Evolutionary conservation across 2,113 vertebrate genomes (phyloP).

Genomic region (Sorex araneus): DNA sequence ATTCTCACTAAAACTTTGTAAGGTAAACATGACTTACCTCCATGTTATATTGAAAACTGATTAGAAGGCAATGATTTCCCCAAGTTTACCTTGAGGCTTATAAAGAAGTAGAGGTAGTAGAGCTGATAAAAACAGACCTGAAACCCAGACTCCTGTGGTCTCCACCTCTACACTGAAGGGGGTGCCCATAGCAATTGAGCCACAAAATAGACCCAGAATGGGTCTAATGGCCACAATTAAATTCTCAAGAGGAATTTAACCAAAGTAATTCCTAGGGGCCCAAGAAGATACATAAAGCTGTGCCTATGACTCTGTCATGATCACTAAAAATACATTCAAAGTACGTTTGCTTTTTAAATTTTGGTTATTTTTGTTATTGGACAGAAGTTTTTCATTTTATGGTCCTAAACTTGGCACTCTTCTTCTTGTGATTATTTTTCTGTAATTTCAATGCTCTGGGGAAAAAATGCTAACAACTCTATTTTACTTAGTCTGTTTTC

Average conservation of each 20-base stretch:
- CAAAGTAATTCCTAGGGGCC: not conserved
- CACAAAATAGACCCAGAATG: not conserved
- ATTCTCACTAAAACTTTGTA: not conserved
- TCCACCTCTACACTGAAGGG: not conserved
- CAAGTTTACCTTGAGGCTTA: not conserved
- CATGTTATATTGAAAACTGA: constrained; percentile 13
- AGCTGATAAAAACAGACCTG: not conserved
- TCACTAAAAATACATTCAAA: constrained; percentile 45
- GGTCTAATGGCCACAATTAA: not conserved
- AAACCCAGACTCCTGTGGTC: not conserved
- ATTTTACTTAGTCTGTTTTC: constrained; percentile 61
- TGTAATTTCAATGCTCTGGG: constrained; percentile 45
- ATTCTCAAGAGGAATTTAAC: not conserved
- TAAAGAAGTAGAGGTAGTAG: not conserved
- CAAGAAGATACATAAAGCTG: not conserved
- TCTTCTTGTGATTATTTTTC: constrained; percentile 57
- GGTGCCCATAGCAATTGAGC: not conserved
- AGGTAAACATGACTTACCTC: not conserved
- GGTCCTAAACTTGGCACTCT: constrained; percentile 37
- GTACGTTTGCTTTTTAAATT: constrained; percentile 53
- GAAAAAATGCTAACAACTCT: constrained; percentile 13
- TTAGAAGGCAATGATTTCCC: not conserved
- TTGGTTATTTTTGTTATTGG: constrained; percentile 24
- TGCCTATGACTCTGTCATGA: constrained; percentile 41
- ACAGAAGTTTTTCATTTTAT: constrained; percentile 54